These are phyloP conservation scores for Hippolais icterina DNA, from an alignment of 2,113 vertebrate species.

Conservation along the genomic window DNA sequence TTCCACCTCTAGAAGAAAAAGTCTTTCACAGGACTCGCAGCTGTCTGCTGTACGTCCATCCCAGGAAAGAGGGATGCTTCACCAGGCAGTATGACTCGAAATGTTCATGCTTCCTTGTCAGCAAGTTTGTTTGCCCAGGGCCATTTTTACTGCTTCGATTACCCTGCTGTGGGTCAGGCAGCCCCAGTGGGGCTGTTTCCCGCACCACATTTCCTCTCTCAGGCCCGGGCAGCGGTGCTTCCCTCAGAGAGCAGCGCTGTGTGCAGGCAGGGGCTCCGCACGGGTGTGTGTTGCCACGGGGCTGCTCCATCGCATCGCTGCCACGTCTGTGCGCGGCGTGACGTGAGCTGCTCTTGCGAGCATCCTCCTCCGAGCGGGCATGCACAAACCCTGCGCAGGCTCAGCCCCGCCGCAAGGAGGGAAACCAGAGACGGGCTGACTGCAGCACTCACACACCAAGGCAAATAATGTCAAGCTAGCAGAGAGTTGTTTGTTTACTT, in stretches of 20 bases:
- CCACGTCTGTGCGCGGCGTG: fast-evolving
- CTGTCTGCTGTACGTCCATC: background rate
- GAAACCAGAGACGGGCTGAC: background rate
- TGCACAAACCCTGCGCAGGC: background rate
- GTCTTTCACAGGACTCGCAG: background rate
- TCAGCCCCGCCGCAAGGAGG: background rate
- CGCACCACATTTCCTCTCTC: fast-evolving
- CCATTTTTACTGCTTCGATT: background rate
- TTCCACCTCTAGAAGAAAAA: background rate
- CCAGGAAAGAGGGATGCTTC: background rate
- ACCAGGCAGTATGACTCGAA: background rate
- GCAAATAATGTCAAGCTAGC: background rate
- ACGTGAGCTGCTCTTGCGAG: background rate
- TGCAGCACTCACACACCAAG: background rate
- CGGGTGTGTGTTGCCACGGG: background rate
- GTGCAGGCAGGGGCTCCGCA: fast-evolving
- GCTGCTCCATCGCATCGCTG: background rate
- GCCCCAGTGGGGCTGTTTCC: background rate
- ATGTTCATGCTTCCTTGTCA: background rate
- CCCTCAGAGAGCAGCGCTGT: background rate
- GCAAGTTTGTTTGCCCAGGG: background rate
- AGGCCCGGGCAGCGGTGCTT: background rate
- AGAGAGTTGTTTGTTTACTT: background rate
- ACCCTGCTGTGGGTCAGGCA: background rate
- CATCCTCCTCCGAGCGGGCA: background rate